Evolutionary conservation across 2,797 vertebrate species (phyloP), one percentile per base, ranked within the genome.

Genomic region (Sebastes trivittatus): DNA sequence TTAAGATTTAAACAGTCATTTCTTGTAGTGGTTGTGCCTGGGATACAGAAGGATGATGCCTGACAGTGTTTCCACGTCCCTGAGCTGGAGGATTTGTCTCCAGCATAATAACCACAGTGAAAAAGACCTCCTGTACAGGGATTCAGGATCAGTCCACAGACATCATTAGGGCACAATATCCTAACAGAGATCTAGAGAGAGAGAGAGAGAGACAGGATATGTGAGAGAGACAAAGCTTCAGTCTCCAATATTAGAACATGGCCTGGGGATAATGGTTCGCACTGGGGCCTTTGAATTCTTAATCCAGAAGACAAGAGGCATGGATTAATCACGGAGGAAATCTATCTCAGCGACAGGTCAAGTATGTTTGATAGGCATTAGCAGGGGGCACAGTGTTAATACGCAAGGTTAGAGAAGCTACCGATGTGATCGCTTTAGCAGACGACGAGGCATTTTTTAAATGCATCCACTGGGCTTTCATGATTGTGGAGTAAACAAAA

Each of bases 271-370:
- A 87, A 77, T 69, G 80, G 84, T 86, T 74, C 46, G 78, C 80
- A 78, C 87, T 59, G 69, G 64, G 75, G 75, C 49, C 80, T 86
- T 81, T 82, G 78, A 92, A 92, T 93, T 92, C 86, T 87, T 93
- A 89, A 93, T 90, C 89, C 87, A 83, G 72, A 87, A 87, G 84
- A 90, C 88, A 91, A 86, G 75, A 88, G 77, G 64, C 84, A 34
- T 71, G 82, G 92, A 93, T 94, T 89, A 93, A 94, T 89, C 84
- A 87, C 70, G 65, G 75, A 63, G 82, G 73, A 82, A 89, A 93
- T 93, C 85, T 85, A 80, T 92, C 29, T 81, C 63, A 77, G 80
- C 55, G 23, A 84, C 87, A 87, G 85, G 86, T 89, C 85, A 89
- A 82, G 81, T 87, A 69, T 90, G 81, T 93, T 91, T 93, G 89